phyloP scores from a whole-genome alignment of 2,888 invertebrate genomes.

The Abscondita cerata region DNA sequence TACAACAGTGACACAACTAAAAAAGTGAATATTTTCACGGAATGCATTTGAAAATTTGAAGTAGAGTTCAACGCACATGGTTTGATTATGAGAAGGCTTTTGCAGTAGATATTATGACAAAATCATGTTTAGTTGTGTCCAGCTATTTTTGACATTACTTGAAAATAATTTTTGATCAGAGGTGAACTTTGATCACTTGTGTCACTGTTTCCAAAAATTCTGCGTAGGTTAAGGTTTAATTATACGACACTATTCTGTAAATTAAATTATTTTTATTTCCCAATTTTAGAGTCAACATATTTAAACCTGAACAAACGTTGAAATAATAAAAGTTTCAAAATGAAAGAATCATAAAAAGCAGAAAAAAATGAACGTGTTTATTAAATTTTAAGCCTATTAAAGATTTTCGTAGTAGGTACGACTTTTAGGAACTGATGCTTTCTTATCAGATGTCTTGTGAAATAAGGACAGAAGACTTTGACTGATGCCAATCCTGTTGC shows the following conservation, averaged over 20 bases:
- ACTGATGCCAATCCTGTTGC: conserved; percentile 1
- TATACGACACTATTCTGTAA: not conserved
- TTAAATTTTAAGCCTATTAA: not conserved
- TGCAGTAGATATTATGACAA: not conserved
- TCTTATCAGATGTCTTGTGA: not conserved
- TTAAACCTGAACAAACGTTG: not conserved
- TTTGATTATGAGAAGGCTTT: not conserved
- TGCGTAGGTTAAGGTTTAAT: not conserved
- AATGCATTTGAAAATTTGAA: not conserved
- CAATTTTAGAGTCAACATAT: not conserved
- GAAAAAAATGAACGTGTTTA: too few species aligned
- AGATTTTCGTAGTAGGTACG: not conserved
- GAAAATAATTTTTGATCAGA: conserved; percentile 1
- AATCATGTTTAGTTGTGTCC: not conserved
- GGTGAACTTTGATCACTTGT: conserved; percentile 1
- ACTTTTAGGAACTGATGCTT: not conserved
- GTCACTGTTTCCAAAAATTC: not conserved
- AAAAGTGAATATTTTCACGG: not conserved
- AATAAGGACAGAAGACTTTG: not conserved
- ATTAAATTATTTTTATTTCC: not conserved
- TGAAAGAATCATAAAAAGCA: too few species aligned
- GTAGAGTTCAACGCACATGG: not conserved
- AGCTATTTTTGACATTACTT: not conserved
- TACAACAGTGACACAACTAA: conserved; percentile 1
- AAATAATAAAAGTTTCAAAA: too few species aligned